Conservation (phyloP, 2,888 invertebrate species). For the Cataglyphis livida region DNA sequence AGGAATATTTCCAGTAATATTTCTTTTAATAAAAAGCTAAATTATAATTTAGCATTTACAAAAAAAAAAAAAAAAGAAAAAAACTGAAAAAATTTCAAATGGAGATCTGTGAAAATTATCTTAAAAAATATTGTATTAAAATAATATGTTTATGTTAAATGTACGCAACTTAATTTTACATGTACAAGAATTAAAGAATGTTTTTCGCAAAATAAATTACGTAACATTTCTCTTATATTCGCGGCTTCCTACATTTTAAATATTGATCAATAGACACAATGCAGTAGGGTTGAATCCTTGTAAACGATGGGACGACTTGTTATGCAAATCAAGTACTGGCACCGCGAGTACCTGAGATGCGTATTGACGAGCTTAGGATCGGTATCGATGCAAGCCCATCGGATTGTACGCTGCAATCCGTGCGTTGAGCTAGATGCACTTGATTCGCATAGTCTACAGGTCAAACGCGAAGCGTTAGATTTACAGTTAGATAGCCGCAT, state of each 20-base stretch:
- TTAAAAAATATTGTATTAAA: neutral
- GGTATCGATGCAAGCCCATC: slow-evolving; percentile 49
- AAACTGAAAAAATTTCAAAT: neutral
- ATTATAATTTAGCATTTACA: neutral
- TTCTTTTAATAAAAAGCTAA: neutral
- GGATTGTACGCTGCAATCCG: slow-evolving; percentile 34
- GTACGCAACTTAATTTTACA: neutral
- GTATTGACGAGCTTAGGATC: slow-evolving; percentile 50
- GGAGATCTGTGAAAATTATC: neutral
- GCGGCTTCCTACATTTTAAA: slow-evolving; percentile 29
- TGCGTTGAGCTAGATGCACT: slow-evolving; percentile 45
- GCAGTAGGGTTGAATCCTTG: slow-evolving; percentile 8
- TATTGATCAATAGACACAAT: slow-evolving; percentile 39
- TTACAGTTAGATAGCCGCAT: slow-evolving; percentile 76
- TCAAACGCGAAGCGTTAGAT: slow-evolving; percentile 71
- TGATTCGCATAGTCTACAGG: slow-evolving; percentile 54
- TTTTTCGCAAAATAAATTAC: neutral
- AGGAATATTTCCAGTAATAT: neutral
- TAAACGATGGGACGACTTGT: slow-evolving; percentile 64
- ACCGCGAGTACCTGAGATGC: slow-evolving; percentile 51
- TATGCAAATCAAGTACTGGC: slow-evolving; percentile 67
- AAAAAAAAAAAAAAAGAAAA: neutral
- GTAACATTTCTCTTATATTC: slow-evolving; percentile 4
- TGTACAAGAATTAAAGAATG: neutral
- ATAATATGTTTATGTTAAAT: neutral